Evolutionary conservation across 1,140 invertebrate species (phyloP).

Genomic region (Bombus turneri): DNA sequence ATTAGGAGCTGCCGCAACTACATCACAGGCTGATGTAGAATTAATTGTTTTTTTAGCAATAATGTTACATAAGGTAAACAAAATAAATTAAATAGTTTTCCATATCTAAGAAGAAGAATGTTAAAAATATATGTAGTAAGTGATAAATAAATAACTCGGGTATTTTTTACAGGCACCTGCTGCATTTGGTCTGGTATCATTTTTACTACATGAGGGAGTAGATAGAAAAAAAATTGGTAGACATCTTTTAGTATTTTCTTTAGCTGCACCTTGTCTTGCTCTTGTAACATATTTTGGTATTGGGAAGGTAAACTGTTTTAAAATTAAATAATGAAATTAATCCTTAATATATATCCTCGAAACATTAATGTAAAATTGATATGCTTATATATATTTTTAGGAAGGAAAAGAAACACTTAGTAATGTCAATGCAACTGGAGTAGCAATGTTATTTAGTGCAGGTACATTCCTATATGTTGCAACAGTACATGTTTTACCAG

Average conservation of each 20-base stretch:
- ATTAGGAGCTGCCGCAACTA: conserved; percentile 97
- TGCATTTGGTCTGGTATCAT: conserved; percentile 98
- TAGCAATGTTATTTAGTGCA: conserved; percentile 99
- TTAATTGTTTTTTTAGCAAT: conserved; percentile 99
- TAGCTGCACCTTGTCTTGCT: conserved; percentile 95
- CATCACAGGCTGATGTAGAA: conserved; percentile 97
- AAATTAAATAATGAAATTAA: not conserved
- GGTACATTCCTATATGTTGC: conserved; percentile 99
- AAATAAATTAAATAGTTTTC: not conserved
- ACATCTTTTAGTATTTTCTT: conserved; percentile 97
- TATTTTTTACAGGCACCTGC: conserved; percentile 90
- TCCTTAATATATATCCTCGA: not conserved
- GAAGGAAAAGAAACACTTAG: conserved; percentile 88
- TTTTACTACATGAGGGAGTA: conserved; percentile 96
- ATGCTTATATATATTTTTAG: conserved; percentile 75
- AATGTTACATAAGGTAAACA: conserved; percentile 96
- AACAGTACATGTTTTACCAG: conserved; percentile 98
- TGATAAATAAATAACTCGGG: conserved; percentile 27
- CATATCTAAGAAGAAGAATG: not conserved
- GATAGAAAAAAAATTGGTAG: conserved; percentile 93
- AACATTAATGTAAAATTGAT: conserved; percentile 39
- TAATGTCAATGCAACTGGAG: conserved; percentile 95
- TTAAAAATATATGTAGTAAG: not conserved
- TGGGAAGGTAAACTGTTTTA: conserved; percentile 88
- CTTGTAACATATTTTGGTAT: conserved; percentile 97